Conservation (phyloP, 37 sponge, comb jelly and placozoan species). For the Chondrosia reniformis region DNA sequence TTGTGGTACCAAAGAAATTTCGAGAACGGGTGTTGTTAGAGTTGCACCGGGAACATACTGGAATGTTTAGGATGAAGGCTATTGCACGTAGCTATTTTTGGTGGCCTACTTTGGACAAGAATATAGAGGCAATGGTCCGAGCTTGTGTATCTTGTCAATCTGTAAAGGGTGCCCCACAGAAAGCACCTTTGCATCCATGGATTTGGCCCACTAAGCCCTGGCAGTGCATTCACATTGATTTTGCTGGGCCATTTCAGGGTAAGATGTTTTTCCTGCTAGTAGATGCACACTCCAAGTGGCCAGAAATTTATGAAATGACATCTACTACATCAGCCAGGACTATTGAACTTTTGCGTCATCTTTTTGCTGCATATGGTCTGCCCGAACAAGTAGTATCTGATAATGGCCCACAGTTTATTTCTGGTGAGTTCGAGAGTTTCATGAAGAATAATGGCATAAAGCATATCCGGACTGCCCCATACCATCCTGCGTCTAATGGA, state of each 20-base stretch:
- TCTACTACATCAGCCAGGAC: background rate
- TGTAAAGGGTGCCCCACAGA: background rate
- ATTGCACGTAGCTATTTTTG: constrained; percentile 32
- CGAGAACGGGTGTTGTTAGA: constrained; percentile 12
- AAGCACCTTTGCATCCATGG: constrained; percentile 1
- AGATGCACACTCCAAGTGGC: constrained; percentile 10
- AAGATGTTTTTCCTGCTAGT: background rate
- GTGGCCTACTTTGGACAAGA: constrained; percentile 33
- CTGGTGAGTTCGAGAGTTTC: background rate
- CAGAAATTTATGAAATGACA: background rate
- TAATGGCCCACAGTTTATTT: background rate
- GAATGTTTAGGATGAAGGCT: constrained; percentile 39
- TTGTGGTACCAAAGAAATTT: constrained; percentile 24
- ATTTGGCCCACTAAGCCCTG: background rate
- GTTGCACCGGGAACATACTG: constrained; percentile 46
- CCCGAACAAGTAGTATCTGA: background rate
- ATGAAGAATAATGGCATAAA: background rate
- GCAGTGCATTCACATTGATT: background rate
- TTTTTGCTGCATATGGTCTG: background rate
- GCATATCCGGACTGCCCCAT: background rate
- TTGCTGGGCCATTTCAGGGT: constrained; percentile 4
- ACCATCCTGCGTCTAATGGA: constrained; percentile 6
- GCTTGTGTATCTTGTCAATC: constrained; percentile 21
- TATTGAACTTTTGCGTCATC: background rate
- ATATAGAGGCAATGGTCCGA: constrained; percentile 25